Conservation (phyloP, 2,888 invertebrate genomes). For the Archips crataeganus region DNA sequence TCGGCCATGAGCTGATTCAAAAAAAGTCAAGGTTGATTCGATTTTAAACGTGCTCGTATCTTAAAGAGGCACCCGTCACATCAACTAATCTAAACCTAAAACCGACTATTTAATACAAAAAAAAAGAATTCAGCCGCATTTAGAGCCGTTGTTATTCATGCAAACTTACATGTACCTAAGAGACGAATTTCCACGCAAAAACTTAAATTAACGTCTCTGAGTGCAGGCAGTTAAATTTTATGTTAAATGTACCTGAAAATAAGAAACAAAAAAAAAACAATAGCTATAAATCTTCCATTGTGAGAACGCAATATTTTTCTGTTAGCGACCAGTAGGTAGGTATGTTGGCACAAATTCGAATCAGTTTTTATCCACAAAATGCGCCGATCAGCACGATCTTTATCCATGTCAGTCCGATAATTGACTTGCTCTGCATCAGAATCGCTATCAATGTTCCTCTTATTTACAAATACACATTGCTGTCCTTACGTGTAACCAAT, state of each 20-base stretch:
- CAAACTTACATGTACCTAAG: too few relatives aligned
- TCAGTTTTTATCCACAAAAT: conserved; percentile 10
- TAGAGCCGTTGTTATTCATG: too few relatives aligned
- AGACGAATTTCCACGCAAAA: too few relatives aligned
- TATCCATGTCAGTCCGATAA: conserved; percentile 5
- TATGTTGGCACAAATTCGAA: conserved; percentile 19
- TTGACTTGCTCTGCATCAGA: background rate
- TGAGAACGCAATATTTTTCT: conserved; percentile 9
- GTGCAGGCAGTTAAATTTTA: background rate
- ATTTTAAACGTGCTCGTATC: too few relatives aligned
- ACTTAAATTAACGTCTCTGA: too few relatives aligned
- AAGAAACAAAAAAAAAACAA: background rate
- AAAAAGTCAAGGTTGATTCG: too few relatives aligned
- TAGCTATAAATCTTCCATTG: conserved; percentile 5
- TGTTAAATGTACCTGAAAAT: background rate
- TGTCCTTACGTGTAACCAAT: conserved; percentile 9
- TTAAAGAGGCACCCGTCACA: too few relatives aligned
- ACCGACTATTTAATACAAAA: too few relatives aligned
- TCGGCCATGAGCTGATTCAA: too few relatives aligned
- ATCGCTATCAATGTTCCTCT: conserved; percentile 6
- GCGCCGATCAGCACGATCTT: conserved; percentile 8
- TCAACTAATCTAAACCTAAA: too few relatives aligned
- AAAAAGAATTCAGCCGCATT: too few relatives aligned
- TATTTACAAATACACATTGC: conserved; percentile 11
- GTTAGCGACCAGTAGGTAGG: conserved; percentile 1